Evolutionary conservation across 64 coral and sea anemone species (phyloP).

Genomic region (Porites australiensis): DNA sequence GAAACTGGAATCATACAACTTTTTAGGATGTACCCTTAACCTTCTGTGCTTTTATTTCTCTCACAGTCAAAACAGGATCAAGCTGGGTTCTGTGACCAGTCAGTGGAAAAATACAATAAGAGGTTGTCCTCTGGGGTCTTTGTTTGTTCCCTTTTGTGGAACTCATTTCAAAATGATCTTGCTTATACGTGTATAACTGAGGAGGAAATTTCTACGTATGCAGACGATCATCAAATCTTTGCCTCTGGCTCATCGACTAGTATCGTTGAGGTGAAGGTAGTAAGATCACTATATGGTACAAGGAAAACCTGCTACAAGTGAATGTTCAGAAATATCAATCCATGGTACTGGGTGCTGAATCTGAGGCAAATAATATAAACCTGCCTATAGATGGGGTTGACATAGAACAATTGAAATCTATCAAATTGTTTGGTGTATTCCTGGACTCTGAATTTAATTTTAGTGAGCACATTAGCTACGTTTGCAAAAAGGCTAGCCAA

Average conservation of each 20-base stretch:
- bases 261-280: too few relatives aligned
- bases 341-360: too few relatives aligned
- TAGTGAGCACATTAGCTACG: too few relatives aligned
- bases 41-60: not conserved
- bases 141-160: not conserved
- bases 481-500: not conserved
- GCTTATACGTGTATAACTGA: too few relatives aligned
- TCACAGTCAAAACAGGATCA: not conserved
- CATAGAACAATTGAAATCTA: not conserved
- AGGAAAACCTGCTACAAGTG: too few relatives aligned
- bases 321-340: too few relatives aligned
- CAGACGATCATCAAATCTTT: too few relatives aligned
- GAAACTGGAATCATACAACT: not conserved
- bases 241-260: too few relatives aligned
- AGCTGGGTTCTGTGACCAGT: not conserved
- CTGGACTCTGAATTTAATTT: not conserved
- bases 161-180: constrained; percentile 16
- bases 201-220: too few relatives aligned
- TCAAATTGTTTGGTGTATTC: not conserved
- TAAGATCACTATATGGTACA: too few relatives aligned
- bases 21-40: not conserved
- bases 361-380: too few relatives aligned
- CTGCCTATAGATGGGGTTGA: too few relatives aligned
- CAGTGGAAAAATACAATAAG: not conserved
- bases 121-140: constrained; percentile 9